phyloP scores from a whole-genome alignment of 2,797 vertebrate genomes.

The Dryobates pubescens region DNA sequence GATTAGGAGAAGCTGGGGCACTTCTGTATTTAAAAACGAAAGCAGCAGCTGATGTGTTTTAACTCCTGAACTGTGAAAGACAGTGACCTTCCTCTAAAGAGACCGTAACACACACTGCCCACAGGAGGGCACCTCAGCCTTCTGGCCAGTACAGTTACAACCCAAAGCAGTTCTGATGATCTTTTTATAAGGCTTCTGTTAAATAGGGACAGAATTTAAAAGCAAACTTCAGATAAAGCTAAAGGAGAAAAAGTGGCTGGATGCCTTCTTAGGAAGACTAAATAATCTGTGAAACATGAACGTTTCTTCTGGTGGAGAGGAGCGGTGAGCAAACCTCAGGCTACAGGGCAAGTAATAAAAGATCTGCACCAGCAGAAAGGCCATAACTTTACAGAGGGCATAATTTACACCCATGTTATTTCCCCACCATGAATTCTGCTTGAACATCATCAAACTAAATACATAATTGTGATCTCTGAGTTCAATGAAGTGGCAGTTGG shows the following conservation, averaged over 20 bases:
- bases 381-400: not conserved
- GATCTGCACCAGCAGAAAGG: conserved; percentile 32
- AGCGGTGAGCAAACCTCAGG: conserved; percentile 18
- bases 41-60: conserved; percentile 64
- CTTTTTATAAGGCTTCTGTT: conserved; percentile 15
- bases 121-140: conserved; percentile 34
- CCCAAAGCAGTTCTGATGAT: not conserved
- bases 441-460: not conserved
- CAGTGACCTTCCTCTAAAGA: not conserved
- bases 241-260: not conserved
- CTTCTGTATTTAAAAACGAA: conserved; percentile 84
- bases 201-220: not conserved
- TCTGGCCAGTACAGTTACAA: conserved; percentile 6
- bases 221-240: not conserved
- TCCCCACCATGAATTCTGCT: conserved; percentile 20
- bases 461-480: not conserved
- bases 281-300: not conserved
- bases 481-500: not conserved
- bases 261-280: conserved; percentile 25
- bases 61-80: not conserved
- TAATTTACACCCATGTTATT: not conserved
- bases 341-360: not conserved
- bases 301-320: conserved; percentile 35
- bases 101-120: not conserved
- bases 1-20: conserved; percentile 96